A percentile compares a stretch with the other conserved stretches of the same genome.
Conservation (phyloP, 1,140 invertebrate genomes). For the Drosophila obscura region DNA sequence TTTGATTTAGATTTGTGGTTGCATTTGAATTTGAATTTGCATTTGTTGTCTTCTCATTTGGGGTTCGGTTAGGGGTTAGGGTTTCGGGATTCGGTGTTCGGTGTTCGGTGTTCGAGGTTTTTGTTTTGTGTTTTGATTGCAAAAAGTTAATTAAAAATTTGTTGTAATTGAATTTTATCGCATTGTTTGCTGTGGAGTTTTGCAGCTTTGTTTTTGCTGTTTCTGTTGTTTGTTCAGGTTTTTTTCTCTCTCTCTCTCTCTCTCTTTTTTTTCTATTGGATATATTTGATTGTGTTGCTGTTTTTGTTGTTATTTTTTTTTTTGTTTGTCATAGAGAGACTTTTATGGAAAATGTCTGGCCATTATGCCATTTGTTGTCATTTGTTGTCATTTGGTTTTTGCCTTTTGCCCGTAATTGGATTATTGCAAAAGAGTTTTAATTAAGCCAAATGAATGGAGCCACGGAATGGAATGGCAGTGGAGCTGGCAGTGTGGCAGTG, state of each 20-base stretch:
- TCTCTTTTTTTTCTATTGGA: slow-evolving; percentile 6
- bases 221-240: slow-evolving; percentile 3
- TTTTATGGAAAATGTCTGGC: slow-evolving; percentile 15
- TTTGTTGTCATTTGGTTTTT: slow-evolving; percentile 42
- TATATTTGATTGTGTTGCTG: slow-evolving; percentile 3
- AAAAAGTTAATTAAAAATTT: slow-evolving; percentile 72
- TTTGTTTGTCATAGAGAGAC: too few relatives aligned
- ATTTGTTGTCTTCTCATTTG: not conserved
- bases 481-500: too few relatives aligned
- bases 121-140: slow-evolving; percentile 49
- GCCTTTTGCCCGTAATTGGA: slow-evolving; percentile 47
- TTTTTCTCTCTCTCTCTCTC: not conserved
- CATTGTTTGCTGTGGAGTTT: slow-evolving; percentile 49
- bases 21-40: not conserved
- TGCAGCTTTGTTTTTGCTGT: slow-evolving; percentile 5
- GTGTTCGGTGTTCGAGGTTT: slow-evolving; percentile 4
- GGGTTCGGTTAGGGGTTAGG: too few relatives aligned
- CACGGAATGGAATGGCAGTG: not conserved
- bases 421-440: slow-evolving; percentile 50
- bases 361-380: slow-evolving; percentile 57
- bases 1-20: not conserved
- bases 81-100: not conserved
- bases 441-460: slow-evolving; percentile 30
- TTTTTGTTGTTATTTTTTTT: not conserved
- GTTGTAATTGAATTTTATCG: slow-evolving; percentile 73